phyloP scores from a whole-genome alignment of 1,140 invertebrate genomes.

The Rhynchophorus ferrugineus region DNA sequence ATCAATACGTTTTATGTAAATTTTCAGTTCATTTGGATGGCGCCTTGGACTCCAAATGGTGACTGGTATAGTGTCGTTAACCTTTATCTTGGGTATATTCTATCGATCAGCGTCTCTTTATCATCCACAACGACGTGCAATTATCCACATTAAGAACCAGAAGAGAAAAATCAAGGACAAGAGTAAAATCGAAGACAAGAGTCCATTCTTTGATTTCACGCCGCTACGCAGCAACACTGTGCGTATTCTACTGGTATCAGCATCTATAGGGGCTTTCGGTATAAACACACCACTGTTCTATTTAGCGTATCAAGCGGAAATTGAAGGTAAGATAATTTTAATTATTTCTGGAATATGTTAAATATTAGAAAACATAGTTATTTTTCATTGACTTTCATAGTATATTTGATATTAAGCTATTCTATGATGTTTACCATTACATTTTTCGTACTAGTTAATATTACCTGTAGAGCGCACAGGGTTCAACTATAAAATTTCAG shows the following conservation, averaged over 20 bases:
- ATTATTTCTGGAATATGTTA: background rate
- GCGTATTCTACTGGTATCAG: conserved; percentile 72
- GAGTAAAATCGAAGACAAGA: conserved; percentile 64
- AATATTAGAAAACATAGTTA: background rate
- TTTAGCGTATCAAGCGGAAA: conserved; percentile 68
- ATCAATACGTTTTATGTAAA: too few species aligned
- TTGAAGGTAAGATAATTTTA: conserved; percentile 49
- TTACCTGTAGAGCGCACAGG: too few species aligned
- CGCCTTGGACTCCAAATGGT: conserved; percentile 77
- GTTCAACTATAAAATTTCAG: too few species aligned
- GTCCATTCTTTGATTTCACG: conserved; percentile 79
- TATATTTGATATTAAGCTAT: too few species aligned
- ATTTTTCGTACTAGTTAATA: too few species aligned
- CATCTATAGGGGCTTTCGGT: conserved; percentile 66
- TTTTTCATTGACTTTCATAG: too few species aligned
- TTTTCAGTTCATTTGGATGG: conserved; percentile 77
- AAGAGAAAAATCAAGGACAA: conserved; percentile 76
- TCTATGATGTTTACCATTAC: too few species aligned
- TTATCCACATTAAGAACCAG: conserved; percentile 85
- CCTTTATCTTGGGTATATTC: conserved; percentile 80
- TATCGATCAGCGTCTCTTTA: conserved; percentile 85
- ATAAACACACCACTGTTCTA: conserved; percentile 84
- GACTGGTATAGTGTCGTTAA: conserved; percentile 73
- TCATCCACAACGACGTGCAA: conserved; percentile 80
- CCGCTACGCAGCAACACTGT: conserved; percentile 78